Evolutionary conservation across 2,113 vertebrate species (phyloP).

Genomic region (Muntiacus reevesi): DNA sequence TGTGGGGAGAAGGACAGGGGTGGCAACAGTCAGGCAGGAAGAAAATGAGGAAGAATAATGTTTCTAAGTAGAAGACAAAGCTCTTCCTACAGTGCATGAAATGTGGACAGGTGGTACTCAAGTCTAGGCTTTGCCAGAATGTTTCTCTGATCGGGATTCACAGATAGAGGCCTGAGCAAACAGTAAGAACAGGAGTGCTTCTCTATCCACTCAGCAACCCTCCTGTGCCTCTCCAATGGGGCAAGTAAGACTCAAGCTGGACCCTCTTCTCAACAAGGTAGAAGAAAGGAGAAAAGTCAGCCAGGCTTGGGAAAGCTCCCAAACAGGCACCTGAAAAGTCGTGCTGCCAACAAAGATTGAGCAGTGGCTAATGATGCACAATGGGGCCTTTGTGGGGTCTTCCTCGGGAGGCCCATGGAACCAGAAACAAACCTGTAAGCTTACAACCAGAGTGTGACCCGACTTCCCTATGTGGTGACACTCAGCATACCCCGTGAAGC

Average conservation of each 20-base stretch:
- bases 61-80: background rate
- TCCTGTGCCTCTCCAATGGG: background rate
- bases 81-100: background rate
- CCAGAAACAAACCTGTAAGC: background rate
- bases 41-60: background rate
- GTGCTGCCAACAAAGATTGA: background rate
- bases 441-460: background rate
- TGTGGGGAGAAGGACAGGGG: background rate
- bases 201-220: background rate
- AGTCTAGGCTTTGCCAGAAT: background rate
- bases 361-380: background rate
- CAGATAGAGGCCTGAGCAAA: background rate
- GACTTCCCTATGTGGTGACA: background rate
- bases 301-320: background rate
- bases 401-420: background rate
- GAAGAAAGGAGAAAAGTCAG: background rate
- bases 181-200: background rate
- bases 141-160: background rate
- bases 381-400: background rate
- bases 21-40: background rate
- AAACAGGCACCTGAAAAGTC: slow-evolving; percentile 6
- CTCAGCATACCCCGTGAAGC: background rate
- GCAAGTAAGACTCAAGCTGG: background rate
- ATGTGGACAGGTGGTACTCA: background rate
- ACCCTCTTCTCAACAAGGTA: background rate